Base-by-base conservation (phyloP, 2,888 invertebrate genomes). In the Pinctada fucata region DNA sequence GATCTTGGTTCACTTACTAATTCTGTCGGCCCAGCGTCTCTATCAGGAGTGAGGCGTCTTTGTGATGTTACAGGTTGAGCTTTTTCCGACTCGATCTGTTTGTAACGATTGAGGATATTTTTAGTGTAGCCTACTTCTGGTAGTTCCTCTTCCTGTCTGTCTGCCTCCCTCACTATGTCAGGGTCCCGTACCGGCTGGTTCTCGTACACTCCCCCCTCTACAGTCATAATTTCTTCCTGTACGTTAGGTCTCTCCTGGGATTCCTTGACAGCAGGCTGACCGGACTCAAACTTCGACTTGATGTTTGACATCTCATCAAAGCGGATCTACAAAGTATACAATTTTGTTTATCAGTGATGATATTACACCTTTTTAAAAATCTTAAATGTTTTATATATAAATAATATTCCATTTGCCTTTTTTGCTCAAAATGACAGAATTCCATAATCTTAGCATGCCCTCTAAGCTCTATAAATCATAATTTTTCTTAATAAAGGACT, bases 161-260 rank as follows among this genome's bases (percentile, higher is more conserved):
- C 86, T 48, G 82, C 72, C 64, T 86, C 86, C 47, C 83, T 78
- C 45, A 86, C 81, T 0, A 86, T 86, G 69, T 83, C 85, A 31
- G 85, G 84, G 64, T 86, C 82, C n/a, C 69, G 66, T 3, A 84
- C 82, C 3, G 90, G 90, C 74, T 87, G 80, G 73, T 86, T 90
- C 77, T 90, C 90, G 78, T 82, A 89, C n/a, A 89, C 89, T 2
- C 88, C 89, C 4, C 87, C 83, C 51, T 87, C 85, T 2, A 78
- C 79, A 50, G 73, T 67, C 47, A 77, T 68, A 3, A 78, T 75
- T 47, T 86, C 85, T 4, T 86, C 84, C 64, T 83, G 82, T 31
- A 86, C 81, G 0, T 83, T 81, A 5, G 79, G 52, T 4, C 79
- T 75, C 47, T 80, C 75, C 8, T 80, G 82, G 5, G 79, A 16